Base-by-base conservation (phyloP, 2,888 invertebrate species). In the Drosophila paramelanica region DNA sequence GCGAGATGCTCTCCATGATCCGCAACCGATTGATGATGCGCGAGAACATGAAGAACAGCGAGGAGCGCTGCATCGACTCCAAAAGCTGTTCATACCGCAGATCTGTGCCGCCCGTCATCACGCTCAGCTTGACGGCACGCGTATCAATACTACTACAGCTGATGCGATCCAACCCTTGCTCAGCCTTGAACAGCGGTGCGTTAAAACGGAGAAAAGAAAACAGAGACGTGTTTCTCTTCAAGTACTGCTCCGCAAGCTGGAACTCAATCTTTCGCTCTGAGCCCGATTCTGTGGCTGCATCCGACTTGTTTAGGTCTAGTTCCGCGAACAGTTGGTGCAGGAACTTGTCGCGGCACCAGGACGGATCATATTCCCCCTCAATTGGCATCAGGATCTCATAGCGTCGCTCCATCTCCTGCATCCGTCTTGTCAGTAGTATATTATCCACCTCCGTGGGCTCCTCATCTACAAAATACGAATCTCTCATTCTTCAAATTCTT, bases 271-370 rank as follows among this genome's bases (percentile, higher is more conserved):
- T 1, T 41, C 0, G 10, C 20, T 8, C n/a, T 3, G 13, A 31
- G 2, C 17, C 17, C 10, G 46, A 11, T 17, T 5, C 17, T 3
- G 31, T 11, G 11, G 42, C 1, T 13, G 17, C 0, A 13, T 20
- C 4, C 2, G 27, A 1, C 11, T 53, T 14, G 5, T 46, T 23
- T 3, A 71, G 0, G 7, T 68, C 20, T 13, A 78, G 8, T 11
- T 68, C 58, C 1, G n/a, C 43, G 25, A 74, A 72, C 2, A 74
- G 4, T 8, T 56, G 20, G 3, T 46, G 27, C 23, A 78, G 13
- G 31, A 72, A 79, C 39, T 52, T 46, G 60, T 78, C 79, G 11
- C 75, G 79, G 7, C 75, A 79, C 49, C 68, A 11, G 2, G 14
- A 2, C 5, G 52, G 53, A 56, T 67, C 45, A 20, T 65, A 43